These are phyloP conservation scores for Laupala kohalensis DNA, from an alignment of 1,140 invertebrate species.

Conservation along the genomic window DNA sequence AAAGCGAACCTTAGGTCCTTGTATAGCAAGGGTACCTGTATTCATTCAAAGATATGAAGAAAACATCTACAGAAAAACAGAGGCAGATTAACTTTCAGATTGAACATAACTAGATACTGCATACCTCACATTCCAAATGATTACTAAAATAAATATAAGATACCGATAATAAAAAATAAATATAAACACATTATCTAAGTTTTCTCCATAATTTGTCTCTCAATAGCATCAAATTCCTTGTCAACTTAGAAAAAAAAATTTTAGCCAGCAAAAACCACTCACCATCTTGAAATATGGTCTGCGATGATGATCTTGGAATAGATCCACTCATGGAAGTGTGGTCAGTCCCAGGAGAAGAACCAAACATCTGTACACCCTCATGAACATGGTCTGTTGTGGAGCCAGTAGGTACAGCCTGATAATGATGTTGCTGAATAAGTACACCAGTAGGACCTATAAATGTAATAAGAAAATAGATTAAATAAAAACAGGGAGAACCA, in stretches of 20 bases:
- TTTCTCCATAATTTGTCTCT: too few relatives aligned
- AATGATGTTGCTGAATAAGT: slow-evolving; percentile 85
- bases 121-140: too few relatives aligned
- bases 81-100: too few relatives aligned
- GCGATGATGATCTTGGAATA: slow-evolving; percentile 29
- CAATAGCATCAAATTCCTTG: not conserved
- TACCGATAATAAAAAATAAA: too few relatives aligned
- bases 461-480: not conserved
- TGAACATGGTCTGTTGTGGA: slow-evolving; percentile 6
- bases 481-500: too few relatives aligned
- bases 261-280: slow-evolving; percentile 18
- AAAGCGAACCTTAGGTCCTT: too few relatives aligned
- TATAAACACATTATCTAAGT: too few relatives aligned
- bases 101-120: too few relatives aligned
- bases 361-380: slow-evolving; percentile 1
- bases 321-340: slow-evolving; percentile 11
- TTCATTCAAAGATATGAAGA: too few relatives aligned
- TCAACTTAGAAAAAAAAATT: not conserved
- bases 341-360: slow-evolving; percentile 6
- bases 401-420: slow-evolving; percentile 58
- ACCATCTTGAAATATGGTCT: slow-evolving; percentile 33
- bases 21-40: too few relatives aligned
- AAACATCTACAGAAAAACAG: too few relatives aligned
- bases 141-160: too few relatives aligned
- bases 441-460: slow-evolving; percentile 64